Evolutionary conservation across 2,797 vertebrate genomes (phyloP).

Genomic region (Triplophysa yarkandensis): DNA sequence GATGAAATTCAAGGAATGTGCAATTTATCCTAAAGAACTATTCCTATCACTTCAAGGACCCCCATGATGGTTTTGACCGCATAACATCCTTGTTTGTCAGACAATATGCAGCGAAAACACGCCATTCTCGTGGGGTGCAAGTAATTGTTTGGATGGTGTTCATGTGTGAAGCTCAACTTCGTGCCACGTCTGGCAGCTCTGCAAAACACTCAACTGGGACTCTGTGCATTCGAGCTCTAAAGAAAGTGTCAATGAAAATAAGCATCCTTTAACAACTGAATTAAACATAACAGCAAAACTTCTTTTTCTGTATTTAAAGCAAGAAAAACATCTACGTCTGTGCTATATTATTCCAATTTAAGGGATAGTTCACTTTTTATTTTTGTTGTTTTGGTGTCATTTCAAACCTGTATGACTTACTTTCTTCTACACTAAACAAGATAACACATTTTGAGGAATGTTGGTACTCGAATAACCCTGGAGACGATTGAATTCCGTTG

Average conservation of each 20-base stretch:
- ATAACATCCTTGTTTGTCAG: slow-evolving; percentile 38
- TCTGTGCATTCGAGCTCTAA: slow-evolving; percentile 31
- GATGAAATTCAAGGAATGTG: slow-evolving; percentile 21
- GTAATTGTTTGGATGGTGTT: slow-evolving; percentile 52
- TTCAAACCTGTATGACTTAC: no score
- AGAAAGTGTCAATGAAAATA: slow-evolving; percentile 52
- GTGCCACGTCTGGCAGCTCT: slow-evolving; percentile 42
- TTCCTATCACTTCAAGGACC: slow-evolving; percentile 28
- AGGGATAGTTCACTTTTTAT: slow-evolving; percentile 38
- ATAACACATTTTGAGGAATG: no score
- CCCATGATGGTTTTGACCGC: slow-evolving; percentile 35
- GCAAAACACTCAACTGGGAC: slow-evolving; percentile 52
- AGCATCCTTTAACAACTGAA: slow-evolving; percentile 50
- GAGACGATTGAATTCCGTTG: no score
- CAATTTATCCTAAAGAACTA: slow-evolving; percentile 15
- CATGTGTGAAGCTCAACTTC: slow-evolving; percentile 42
- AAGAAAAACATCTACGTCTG: no score
- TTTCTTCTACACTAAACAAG: no score
- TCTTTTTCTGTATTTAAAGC: slow-evolving; percentile 28
- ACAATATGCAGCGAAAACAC: slow-evolving; percentile 34
- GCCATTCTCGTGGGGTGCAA: slow-evolving; percentile 18
- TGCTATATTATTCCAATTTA: no score
- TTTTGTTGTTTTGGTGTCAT: no score
- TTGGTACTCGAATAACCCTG: no score
- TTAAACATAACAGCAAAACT: slow-evolving; percentile 40